These are phyloP conservation scores for Sebastes aleutianus DNA, from an alignment of 2,797 vertebrate genomes.

Conservation along the genomic window DNA sequence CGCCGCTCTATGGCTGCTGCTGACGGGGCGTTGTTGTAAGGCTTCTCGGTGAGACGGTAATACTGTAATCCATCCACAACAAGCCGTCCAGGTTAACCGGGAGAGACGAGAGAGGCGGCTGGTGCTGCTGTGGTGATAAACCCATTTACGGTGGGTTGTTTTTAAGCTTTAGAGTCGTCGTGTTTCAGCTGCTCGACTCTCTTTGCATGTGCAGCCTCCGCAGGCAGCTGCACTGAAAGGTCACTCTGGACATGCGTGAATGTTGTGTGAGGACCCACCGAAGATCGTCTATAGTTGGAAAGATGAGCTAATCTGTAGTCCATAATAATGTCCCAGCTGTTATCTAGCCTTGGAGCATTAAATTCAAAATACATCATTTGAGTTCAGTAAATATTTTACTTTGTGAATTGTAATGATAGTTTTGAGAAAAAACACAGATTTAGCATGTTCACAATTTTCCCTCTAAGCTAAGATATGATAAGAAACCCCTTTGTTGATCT, in stretches of 20 bases:
- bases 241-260: slow-evolving; percentile 48
- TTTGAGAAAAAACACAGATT: no score
- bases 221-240: slow-evolving; percentile 53
- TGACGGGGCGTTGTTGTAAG: slow-evolving; percentile 64
- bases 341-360: not conserved
- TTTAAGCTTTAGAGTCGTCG: slow-evolving; percentile 1
- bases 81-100: slow-evolving; percentile 11
- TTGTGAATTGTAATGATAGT: not conserved
- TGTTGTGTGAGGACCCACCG: slow-evolving; percentile 2
- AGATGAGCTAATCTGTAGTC: not conserved
- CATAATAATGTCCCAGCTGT: not conserved
- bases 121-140: slow-evolving; percentile 35
- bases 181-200: no score
- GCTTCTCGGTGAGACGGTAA: slow-evolving; percentile 53
- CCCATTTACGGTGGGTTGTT: slow-evolving; percentile 68
- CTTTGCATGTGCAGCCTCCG: slow-evolving; percentile 19
- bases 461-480: no score
- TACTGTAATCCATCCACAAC: slow-evolving; percentile 76
- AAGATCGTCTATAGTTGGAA: slow-evolving; percentile 2
- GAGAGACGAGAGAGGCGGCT: slow-evolving; percentile 12
- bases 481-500: no score
- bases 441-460: no score
- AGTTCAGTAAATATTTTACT: not conserved
- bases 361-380: not conserved
- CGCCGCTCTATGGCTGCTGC: slow-evolving; percentile 37